Conservation (phyloP, 2,113 vertebrate genomes). For the Corydoras sp. region DNA sequence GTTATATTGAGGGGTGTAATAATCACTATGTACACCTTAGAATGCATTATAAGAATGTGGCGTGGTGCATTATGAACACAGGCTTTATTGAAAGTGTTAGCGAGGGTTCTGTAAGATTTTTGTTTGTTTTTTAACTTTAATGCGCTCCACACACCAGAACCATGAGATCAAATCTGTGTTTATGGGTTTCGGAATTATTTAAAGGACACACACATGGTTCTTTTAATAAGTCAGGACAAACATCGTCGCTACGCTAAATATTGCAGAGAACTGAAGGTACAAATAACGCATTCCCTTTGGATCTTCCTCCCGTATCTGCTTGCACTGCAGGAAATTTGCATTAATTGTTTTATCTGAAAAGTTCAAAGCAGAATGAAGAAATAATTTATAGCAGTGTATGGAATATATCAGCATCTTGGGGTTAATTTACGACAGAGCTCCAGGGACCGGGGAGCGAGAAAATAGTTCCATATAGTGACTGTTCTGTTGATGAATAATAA, state of each 20-base stretch:
- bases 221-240: not conserved
- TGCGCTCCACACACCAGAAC: not conserved
- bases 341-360: conserved; percentile 50
- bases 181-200: not conserved
- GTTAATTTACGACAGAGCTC: conserved; percentile 8
- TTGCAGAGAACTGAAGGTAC: conserved; percentile 15
- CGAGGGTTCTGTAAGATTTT: no score
- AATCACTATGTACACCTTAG: no score
- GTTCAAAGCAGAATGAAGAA: conserved; percentile 43
- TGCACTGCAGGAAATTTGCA: conserved; percentile 46
- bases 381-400: conserved; percentile 36
- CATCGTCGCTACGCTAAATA: conserved; percentile 3
- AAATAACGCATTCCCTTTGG: conserved; percentile 37
- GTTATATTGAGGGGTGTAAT: no score
- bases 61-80: no score
- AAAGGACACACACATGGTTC: not conserved
- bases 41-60: no score
- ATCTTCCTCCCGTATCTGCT: conserved; percentile 41
- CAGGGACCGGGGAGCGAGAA: not conserved
- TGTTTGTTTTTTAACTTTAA: no score
- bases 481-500: not conserved
- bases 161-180: not conserved
- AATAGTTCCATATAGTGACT: not conserved
- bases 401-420: conserved; percentile 31
- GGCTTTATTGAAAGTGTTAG: no score